These are phyloP conservation scores for Plecturocebus donacophilus DNA, from an alignment of 2,113 vertebrate species.

Conservation along the genomic window DNA sequence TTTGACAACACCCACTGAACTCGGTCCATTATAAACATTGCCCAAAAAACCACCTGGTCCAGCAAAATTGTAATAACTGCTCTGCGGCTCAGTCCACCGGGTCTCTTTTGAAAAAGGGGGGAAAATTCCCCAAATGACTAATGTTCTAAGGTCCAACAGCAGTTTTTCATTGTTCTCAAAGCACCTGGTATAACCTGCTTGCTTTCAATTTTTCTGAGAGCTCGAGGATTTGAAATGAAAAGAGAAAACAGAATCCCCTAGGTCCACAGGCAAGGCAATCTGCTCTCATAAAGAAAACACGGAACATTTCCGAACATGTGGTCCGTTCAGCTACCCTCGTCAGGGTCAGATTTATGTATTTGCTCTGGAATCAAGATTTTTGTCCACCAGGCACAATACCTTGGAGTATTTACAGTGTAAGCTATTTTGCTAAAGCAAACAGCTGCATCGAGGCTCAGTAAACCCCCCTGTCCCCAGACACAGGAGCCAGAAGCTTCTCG, in stretches of 20 bases:
- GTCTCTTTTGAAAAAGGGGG: conserved; percentile 44
- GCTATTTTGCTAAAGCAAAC: conserved; percentile 65
- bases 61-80: not conserved
- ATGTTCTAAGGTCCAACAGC: conserved; percentile 34
- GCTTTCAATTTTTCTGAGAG: conserved; percentile 71
- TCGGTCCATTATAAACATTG: not conserved
- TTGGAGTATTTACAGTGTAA: conserved; percentile 64
- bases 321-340: not conserved
- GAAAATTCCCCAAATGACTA: conserved; percentile 52
- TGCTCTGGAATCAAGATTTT: conserved; percentile 72
- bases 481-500: not conserved
- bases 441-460: conserved; percentile 43
- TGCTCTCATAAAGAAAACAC: conserved; percentile 57
- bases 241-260: conserved; percentile 59
- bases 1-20: not conserved
- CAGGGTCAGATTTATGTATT: conserved; percentile 63
- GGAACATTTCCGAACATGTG: conserved; percentile 25
- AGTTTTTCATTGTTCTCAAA: conserved; percentile 32
- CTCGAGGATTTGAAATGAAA: conserved; percentile 54
- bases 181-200: conserved; percentile 67
- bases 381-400: conserved; percentile 39
- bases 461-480: not conserved
- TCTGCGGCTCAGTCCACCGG: conserved; percentile 3
- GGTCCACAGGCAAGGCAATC: conserved; percentile 3
- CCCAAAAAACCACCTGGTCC: conserved; percentile 15